Evolutionary conservation across 2,797 vertebrate species (phyloP).

Genomic region (Microcaecilia unicolor): DNA sequence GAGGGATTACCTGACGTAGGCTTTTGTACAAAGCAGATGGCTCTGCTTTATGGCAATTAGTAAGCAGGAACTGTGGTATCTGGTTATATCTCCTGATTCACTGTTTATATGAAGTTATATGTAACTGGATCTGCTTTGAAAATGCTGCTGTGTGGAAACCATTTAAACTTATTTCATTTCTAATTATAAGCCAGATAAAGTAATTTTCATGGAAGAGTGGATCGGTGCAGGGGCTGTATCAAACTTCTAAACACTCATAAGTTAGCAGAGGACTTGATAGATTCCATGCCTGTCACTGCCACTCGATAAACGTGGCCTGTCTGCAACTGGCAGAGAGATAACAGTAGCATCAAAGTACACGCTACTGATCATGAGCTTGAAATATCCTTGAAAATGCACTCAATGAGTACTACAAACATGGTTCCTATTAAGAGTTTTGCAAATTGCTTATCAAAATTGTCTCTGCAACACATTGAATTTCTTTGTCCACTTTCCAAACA

Average conservation of each 20-base stretch:
- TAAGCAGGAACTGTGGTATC: slow-evolving; percentile 51
- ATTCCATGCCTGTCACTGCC: slow-evolving; percentile 34
- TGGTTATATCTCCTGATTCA: slow-evolving; percentile 49
- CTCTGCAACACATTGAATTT: too few species aligned
- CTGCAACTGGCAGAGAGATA: too few species aligned
- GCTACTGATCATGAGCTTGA: too few species aligned
- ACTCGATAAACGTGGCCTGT: slow-evolving; percentile 41
- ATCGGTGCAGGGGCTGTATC: slow-evolving; percentile 33
- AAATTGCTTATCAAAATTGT: too few species aligned
- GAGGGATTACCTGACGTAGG: slow-evolving; percentile 36
- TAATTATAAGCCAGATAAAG: slow-evolving; percentile 53
- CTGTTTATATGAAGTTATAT: slow-evolving; percentile 48
- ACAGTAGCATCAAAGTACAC: too few species aligned
- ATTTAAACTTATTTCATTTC: slow-evolving; percentile 55
- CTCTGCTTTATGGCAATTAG: slow-evolving; percentile 53
- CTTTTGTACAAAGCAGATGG: slow-evolving; percentile 51
- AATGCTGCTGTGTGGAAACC: slow-evolving; percentile 43
- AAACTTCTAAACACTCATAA: slow-evolving; percentile 25
- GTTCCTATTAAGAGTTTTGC: too few species aligned
- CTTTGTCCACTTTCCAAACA: too few species aligned
- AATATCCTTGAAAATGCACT: too few species aligned
- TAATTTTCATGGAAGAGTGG: slow-evolving; percentile 40
- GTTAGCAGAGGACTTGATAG: slow-evolving; percentile 22
- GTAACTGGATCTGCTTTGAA: slow-evolving; percentile 55
- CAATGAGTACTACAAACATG: too few species aligned